These are phyloP conservation scores for Morone saxatilis DNA, from an alignment of 2,113 vertebrate species.

Conservation along the genomic window DNA sequence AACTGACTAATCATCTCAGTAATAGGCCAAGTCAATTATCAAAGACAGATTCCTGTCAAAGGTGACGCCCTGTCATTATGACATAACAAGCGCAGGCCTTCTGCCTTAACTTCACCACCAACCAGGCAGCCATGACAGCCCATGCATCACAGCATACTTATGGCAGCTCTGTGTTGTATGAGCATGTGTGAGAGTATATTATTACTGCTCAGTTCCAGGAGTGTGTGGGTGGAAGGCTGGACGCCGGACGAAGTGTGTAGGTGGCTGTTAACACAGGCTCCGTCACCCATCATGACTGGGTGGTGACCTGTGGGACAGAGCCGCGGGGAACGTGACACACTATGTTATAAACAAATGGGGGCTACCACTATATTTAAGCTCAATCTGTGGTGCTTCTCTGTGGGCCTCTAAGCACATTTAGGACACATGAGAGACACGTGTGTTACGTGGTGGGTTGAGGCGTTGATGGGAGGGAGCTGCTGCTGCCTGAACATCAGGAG, in stretches of 20 bases:
- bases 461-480: constrained; percentile 10
- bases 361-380: neutral
- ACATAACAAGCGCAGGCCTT: constrained; percentile 35
- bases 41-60: constrained; percentile 43
- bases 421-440: constrained; percentile 41
- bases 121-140: constrained; percentile 62
- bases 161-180: constrained; percentile 51
- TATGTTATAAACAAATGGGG: constrained; percentile 1
- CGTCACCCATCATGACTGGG: constrained; percentile 65
- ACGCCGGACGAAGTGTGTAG: constrained; percentile 60
- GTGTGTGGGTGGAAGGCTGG: constrained; percentile 72
- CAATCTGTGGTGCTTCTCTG: constrained; percentile 17
- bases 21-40: neutral
- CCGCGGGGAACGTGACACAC: constrained; percentile 11
- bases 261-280: constrained; percentile 74
- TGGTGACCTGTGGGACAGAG: constrained; percentile 68
- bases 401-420: constrained; percentile 23
- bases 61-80: constrained; percentile 33
- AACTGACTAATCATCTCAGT: neutral
- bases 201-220: constrained; percentile 56
- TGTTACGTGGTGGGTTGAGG: constrained; percentile 22
- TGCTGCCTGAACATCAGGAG: constrained; percentile 60
- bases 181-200: constrained; percentile 52
- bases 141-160: constrained; percentile 72
- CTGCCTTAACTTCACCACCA: constrained; percentile 52